A percentile compares a stretch with the other conserved stretches of the same genome.
Evolutionary conservation across 2,888 invertebrate species (phyloP).

Genomic region (Timema cristinae): DNA sequence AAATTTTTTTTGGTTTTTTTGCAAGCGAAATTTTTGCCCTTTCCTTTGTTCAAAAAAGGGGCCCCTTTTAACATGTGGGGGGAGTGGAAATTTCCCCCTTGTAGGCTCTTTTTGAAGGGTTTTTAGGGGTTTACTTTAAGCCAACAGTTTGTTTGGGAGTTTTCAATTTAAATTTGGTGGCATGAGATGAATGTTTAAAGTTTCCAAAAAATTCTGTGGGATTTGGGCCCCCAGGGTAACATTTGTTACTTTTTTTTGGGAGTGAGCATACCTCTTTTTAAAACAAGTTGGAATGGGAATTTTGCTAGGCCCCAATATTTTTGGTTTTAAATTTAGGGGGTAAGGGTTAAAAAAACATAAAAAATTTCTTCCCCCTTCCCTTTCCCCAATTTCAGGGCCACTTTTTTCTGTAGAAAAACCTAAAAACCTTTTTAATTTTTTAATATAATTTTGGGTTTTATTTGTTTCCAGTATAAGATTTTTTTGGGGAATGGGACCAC

Average conservation of each 20-base stretch:
- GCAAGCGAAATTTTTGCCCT: background rate
- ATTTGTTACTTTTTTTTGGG: background rate
- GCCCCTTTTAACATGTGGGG: background rate
- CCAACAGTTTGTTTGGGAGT: background rate
- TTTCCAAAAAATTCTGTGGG: background rate
- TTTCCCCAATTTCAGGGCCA: background rate
- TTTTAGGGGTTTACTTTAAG: background rate
- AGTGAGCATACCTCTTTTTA: background rate
- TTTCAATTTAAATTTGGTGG: slow-evolving; percentile 2
- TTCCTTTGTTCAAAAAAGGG: background rate
- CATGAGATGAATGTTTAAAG: slow-evolving; percentile 1
- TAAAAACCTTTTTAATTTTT: background rate
- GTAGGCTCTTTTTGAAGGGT: background rate
- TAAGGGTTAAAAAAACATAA: background rate
- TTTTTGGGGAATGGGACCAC: background rate
- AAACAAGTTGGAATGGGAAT: background rate
- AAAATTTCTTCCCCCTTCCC: background rate
- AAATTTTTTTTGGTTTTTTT: background rate
- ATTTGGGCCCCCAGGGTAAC: too few relatives aligned
- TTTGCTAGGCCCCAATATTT: too few relatives aligned
- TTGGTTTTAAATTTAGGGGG: too few relatives aligned
- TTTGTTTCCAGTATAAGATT: background rate
- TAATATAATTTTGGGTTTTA: background rate
- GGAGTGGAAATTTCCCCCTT: background rate
- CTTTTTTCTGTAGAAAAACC: background rate